Evolutionary conservation across 2,888 invertebrate species (phyloP).

Genomic region (Drosophila dives): DNA sequence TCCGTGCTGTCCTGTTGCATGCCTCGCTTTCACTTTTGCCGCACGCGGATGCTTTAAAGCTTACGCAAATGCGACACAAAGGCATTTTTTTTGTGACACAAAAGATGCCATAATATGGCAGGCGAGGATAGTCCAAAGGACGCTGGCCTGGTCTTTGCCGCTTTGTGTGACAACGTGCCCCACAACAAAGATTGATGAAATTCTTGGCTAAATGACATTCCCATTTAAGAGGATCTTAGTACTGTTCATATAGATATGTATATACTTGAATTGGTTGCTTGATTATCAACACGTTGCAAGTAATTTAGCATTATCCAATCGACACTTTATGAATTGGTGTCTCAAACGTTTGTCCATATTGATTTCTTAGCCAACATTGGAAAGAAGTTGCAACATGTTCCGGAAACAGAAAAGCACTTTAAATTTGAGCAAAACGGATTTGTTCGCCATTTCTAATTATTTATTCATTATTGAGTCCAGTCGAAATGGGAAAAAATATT

Average conservation of each 20-base stretch:
- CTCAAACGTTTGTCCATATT: neutral
- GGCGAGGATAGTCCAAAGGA: conserved; percentile 17
- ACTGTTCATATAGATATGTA: conserved; percentile 23
- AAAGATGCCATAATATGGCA: conserved; percentile 50
- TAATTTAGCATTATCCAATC: neutral
- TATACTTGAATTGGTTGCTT: conserved; percentile 20
- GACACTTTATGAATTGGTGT: neutral
- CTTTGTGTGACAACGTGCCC: conserved; percentile 11
- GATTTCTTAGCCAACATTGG: neutral
- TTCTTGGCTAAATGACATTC: conserved; percentile 54
- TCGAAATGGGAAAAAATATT: neutral
- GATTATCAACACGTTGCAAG: conserved; percentile 11
- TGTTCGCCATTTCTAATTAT: neutral
- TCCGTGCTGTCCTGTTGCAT: conserved; percentile 65
- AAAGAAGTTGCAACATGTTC: neutral
- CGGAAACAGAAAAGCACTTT: neutral
- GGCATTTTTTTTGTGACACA: conserved; percentile 48
- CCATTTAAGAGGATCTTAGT: conserved; percentile 27
- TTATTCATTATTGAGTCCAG: too few species aligned
- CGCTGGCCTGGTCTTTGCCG: conserved; percentile 12
- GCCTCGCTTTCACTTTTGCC: conserved; percentile 51
- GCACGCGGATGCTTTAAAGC: conserved; percentile 64
- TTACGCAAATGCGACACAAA: conserved; percentile 67
- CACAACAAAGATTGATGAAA: conserved; percentile 71
- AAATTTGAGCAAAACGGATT: too few species aligned